Evolutionary conservation across 2,113 vertebrate genomes (phyloP).

Genomic region (Hyperoodon ampullatus): DNA sequence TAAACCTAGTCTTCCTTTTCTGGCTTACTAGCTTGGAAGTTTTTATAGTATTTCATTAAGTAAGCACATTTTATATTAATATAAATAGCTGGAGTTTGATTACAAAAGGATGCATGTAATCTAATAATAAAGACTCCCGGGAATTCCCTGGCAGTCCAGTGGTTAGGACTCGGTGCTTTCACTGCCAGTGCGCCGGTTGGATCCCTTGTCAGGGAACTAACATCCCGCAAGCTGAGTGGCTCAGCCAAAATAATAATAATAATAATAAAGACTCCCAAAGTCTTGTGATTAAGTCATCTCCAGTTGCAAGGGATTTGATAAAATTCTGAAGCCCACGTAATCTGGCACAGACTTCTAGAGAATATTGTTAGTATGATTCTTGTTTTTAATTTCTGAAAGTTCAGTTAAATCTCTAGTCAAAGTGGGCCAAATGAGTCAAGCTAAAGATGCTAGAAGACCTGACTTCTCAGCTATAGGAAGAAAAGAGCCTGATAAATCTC

Average conservation of each 20-base stretch:
- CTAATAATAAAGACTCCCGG: neutral
- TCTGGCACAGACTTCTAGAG: neutral
- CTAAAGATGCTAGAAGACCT: neutral
- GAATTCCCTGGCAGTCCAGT: neutral
- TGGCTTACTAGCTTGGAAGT: neutral
- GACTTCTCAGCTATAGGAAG: neutral
- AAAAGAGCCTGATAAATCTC: neutral
- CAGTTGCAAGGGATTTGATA: neutral
- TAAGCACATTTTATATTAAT: neutral
- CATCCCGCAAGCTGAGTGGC: neutral
- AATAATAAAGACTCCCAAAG: neutral
- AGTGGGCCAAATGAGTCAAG: neutral
- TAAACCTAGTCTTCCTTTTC: neutral
- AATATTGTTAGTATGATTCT: neutral
- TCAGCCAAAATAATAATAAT: neutral
- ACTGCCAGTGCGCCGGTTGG: neutral
- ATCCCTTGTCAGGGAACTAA: neutral
- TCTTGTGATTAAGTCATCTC: slow-evolving; percentile 9
- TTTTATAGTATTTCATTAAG: neutral
- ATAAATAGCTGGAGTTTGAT: neutral
- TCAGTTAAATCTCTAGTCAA: neutral
- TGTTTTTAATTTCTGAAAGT: neutral
- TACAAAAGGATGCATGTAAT: neutral
- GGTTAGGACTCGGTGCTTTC: neutral
- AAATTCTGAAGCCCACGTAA: neutral